These are phyloP conservation scores for Virgularia gustaviana DNA, from an alignment of 92 coral and sea anemone genomes.

Conservation along the genomic window DNA sequence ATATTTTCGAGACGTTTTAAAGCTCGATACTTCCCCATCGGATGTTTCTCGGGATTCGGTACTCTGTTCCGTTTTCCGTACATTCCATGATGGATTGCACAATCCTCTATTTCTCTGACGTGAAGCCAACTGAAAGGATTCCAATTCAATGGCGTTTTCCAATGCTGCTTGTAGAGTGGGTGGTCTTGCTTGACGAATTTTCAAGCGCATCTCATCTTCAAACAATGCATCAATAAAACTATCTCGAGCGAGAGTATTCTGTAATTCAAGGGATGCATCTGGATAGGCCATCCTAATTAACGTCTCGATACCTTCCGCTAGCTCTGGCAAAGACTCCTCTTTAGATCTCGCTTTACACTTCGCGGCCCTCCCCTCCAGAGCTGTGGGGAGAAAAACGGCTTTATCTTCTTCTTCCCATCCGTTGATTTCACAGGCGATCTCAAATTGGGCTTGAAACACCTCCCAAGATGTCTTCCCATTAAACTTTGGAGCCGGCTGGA, in stretches of 20 bases:
- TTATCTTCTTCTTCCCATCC: conserved; percentile 20
- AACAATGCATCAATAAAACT: conserved; percentile 18
- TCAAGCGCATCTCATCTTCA: conserved; percentile 6
- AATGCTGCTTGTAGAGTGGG: conserved; percentile 8
- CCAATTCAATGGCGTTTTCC: conserved; percentile 6
- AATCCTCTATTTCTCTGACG: conserved; percentile 5
- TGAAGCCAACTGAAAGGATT: conserved; percentile 20
- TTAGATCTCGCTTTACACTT: background rate
- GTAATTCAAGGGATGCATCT: background rate
- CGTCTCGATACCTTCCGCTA: conserved; percentile 10
- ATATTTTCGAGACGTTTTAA: conserved; percentile 15
- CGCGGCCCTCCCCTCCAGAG: conserved; percentile 12
- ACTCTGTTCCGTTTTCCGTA: no score
- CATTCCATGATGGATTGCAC: background rate
- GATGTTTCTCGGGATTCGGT: no score
- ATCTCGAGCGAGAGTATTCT: background rate
- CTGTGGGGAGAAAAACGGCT: conserved; percentile 10
- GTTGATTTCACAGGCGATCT: background rate
- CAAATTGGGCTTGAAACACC: conserved; percentile 8
- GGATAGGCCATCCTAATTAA: conserved; percentile 5
- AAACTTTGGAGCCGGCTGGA: conserved; percentile 29
- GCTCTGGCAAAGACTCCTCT: conserved; percentile 5
- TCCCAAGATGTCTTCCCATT: conserved; percentile 15
- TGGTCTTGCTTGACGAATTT: conserved; percentile 16
- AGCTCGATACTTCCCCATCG: background rate